Evolutionary conservation across 2,113 vertebrate genomes (phyloP).

Genomic region (Rutilus rutilus): DNA sequence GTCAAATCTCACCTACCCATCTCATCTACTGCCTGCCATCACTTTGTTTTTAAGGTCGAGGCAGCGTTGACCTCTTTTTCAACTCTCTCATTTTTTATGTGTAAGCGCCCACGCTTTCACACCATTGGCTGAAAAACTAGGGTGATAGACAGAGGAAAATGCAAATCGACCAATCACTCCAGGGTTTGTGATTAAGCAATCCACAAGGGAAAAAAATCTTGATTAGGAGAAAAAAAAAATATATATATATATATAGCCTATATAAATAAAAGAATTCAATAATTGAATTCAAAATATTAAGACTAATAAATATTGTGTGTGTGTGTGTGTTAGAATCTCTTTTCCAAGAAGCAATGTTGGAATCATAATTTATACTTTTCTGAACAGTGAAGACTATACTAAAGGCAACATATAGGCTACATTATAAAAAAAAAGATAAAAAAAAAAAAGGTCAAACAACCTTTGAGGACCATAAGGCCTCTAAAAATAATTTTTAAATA

Average conservation of each 20-base stretch:
- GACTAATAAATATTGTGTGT: no score
- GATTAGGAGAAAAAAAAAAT: background rate
- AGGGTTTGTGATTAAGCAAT: background rate
- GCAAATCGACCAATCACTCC: background rate
- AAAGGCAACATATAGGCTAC: background rate
- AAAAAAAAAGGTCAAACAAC: background rate
- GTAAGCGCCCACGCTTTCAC: slow-evolving; percentile 59
- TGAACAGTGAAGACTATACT: background rate
- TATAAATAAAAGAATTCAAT: background rate
- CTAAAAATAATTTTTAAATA: background rate
- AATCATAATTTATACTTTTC: background rate
- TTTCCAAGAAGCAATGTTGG: background rate
- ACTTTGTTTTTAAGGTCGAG: slow-evolving; percentile 61
- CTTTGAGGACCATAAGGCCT: background rate
- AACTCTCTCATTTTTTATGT: slow-evolving; percentile 73
- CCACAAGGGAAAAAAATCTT: background rate
- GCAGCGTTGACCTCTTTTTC: slow-evolving; percentile 77
- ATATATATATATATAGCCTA: no score
- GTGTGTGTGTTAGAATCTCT: background rate
- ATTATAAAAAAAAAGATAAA: background rate
- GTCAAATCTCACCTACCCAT: slow-evolving; percentile 59
- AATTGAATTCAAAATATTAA: background rate
- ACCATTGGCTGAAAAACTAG: slow-evolving; percentile 69
- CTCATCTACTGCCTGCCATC: slow-evolving; percentile 47
- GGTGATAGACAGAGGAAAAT: slow-evolving; percentile 65